These are phyloP conservation scores for Drosophila rellima DNA, from an alignment of 2,888 invertebrate genomes.

Conservation along the genomic window DNA sequence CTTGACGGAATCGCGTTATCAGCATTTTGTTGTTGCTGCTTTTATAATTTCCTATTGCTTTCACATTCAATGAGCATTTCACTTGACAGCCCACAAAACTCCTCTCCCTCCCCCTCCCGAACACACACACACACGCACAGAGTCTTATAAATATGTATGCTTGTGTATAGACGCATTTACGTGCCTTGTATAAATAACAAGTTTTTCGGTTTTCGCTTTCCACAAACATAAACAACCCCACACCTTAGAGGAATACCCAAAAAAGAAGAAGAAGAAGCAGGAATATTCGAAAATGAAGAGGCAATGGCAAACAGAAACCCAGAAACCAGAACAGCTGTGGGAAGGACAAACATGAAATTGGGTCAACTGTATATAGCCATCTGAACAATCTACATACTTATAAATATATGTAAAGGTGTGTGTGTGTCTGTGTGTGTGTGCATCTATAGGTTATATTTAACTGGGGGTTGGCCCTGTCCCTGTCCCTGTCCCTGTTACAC, in stretches of 20 bases:
- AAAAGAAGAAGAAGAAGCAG: not conserved
- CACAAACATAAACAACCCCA: conserved; percentile 78
- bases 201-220: conserved; percentile 49
- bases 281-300: conserved; percentile 25
- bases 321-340: conserved; percentile 77
- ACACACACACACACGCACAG: conserved; percentile 21
- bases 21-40: conserved; percentile 44
- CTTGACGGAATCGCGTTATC: conserved; percentile 53
- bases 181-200: conserved; percentile 78
- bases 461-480: conserved; percentile 58
- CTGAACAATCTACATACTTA: conserved; percentile 15
- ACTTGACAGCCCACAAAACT: conserved; percentile 55
- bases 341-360: conserved; percentile 75
- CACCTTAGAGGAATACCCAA: conserved; percentile 45
- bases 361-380: conserved; percentile 76
- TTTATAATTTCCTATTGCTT: conserved; percentile 60
- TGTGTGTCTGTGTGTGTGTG: conserved; percentile 14
- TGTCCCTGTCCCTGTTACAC: conserved; percentile 44
- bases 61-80: conserved; percentile 68
- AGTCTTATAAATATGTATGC: conserved; percentile 23
- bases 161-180: conserved; percentile 41
- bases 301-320: conserved; percentile 54
- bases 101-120: conserved; percentile 3
- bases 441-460: conserved; percentile 21
- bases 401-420: not conserved